Percentiles rank a stretch among this genome's conserved stretches.
Conservation (phyloP, 2,888 invertebrate species). For the Plagiodera versicolora region DNA sequence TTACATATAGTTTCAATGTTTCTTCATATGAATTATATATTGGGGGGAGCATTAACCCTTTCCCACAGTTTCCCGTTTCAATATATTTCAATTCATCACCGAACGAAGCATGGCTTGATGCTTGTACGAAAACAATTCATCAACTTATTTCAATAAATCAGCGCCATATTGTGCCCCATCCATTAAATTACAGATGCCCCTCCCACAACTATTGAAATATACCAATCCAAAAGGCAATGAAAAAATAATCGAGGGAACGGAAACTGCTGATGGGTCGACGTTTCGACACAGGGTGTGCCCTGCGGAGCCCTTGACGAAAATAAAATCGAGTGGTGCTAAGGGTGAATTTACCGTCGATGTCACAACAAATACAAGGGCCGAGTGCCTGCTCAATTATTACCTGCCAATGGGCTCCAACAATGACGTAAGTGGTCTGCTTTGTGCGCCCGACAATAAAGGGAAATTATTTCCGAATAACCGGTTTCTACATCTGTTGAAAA, state of each 20-base stretch:
- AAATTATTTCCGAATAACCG: constrained; percentile 31
- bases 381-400: constrained; percentile 47
- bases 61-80: too few species aligned
- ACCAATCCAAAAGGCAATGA: constrained; percentile 5
- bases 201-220: constrained; percentile 4
- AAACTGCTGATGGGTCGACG: constrained; percentile 3
- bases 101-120: too few species aligned
- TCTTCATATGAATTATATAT: too few species aligned
- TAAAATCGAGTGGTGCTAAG: constrained; percentile 9
- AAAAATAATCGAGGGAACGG: constrained; percentile 8
- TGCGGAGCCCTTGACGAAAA: background rate
- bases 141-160: background rate
- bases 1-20: too few species aligned
- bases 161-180: constrained; percentile 3
- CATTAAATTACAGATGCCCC: background rate
- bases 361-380: constrained; percentile 49
- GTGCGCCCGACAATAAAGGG: constrained; percentile 43
- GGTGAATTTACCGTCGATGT: constrained; percentile 43
- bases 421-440: constrained; percentile 11
- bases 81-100: too few species aligned
- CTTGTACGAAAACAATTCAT: background rate
- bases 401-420: constrained; percentile 44
- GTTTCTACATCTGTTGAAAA: constrained; percentile 50
- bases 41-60: too few species aligned
- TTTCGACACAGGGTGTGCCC: constrained; percentile 4